These are phyloP conservation scores for Cynopterus brachyotis DNA, from an alignment of 2,113 vertebrate genomes.

Conservation along the genomic window DNA sequence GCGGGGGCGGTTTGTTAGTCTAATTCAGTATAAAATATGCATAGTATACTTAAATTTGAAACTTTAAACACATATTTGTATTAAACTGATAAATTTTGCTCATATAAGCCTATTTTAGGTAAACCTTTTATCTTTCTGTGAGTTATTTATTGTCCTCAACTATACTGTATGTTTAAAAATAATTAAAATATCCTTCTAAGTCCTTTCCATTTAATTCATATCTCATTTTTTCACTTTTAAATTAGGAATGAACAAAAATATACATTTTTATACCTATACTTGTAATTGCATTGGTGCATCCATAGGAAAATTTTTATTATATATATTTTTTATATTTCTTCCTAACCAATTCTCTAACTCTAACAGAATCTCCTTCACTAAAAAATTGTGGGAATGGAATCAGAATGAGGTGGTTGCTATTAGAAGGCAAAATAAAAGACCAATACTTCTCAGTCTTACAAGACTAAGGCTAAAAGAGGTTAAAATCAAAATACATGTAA, in stretches of 20 bases:
- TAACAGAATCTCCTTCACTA: conserved; percentile 17
- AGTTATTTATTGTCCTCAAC: conserved; percentile 63
- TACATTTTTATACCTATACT: neutral
- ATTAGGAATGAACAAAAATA: conserved; percentile 45
- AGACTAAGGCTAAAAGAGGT: neutral
- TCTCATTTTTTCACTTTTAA: conserved; percentile 8
- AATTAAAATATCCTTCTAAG: conserved; percentile 41
- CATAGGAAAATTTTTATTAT: neutral
- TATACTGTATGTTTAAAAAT: conserved; percentile 25
- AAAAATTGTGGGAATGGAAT: neutral
- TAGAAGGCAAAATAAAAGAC: neutral
- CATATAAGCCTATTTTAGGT: conserved; percentile 69
- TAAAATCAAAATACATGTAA: neutral
- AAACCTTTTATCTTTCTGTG: conserved; percentile 56
- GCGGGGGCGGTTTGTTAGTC: conserved; percentile 69
- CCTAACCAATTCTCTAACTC: neutral
- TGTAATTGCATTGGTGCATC: neutral
- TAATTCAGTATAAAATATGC: conserved; percentile 75
- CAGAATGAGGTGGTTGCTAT: neutral
- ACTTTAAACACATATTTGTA: conserved; percentile 78
- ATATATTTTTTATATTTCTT: neutral
- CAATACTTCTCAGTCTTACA: neutral
- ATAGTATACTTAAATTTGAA: conserved; percentile 78
- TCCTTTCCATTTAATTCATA: neutral
- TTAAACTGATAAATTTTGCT: conserved; percentile 73